Conservation (phyloP, 2,113 vertebrate species). For the Tupaia tana region DNA sequence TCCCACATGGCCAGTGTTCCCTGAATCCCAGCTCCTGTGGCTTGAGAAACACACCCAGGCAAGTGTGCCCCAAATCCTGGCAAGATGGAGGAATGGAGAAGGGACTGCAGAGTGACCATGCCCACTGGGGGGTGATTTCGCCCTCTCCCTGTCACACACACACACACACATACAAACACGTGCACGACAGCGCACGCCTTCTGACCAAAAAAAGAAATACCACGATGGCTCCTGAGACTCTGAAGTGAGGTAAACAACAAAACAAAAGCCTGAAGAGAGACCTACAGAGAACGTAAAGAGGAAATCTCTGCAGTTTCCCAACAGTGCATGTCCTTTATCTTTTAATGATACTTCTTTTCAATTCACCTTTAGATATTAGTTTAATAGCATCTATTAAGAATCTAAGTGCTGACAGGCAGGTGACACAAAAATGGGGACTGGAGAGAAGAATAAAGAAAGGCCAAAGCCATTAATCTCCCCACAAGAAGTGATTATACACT, state of each 20-base stretch:
- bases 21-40: too few species aligned
- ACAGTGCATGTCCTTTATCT: conserved; percentile 53
- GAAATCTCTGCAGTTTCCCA: conserved; percentile 5
- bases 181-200: too few species aligned
- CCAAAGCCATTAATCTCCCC: conserved; percentile 58
- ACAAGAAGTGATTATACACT: conserved; percentile 32
- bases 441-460: conserved; percentile 48
- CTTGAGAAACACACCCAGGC: too few species aligned
- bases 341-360: conserved; percentile 54
- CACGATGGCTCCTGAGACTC: not conserved
- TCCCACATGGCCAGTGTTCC: too few species aligned
- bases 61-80: too few species aligned
- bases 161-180: too few species aligned
- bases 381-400: conserved; percentile 50
- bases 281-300: not conserved
- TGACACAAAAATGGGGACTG: conserved; percentile 37
- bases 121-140: too few species aligned
- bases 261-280: not conserved
- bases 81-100: too few species aligned
- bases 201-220: not conserved
- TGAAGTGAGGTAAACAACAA: not conserved
- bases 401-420: conserved; percentile 49
- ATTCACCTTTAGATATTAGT: conserved; percentile 58
- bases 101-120: too few species aligned
- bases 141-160: too few species aligned